Conservation (phyloP, 2,113 vertebrate species). For the Callospermophilus lateralis region DNA sequence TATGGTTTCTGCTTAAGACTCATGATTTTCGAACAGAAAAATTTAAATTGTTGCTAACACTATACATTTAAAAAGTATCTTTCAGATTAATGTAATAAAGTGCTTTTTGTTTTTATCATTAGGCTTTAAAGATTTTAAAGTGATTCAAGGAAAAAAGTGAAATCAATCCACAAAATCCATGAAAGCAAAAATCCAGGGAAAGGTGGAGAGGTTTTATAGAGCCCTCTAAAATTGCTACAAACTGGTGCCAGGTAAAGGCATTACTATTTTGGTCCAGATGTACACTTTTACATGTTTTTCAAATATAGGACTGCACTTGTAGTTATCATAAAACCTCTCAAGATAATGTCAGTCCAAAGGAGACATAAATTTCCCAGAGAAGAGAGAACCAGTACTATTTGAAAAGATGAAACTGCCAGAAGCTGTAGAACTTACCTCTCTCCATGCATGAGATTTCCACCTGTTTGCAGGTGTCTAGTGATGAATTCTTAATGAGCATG, state of each 20-base stretch:
- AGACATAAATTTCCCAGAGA: conserved; percentile 5
- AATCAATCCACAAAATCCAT: background rate
- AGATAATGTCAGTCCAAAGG: background rate
- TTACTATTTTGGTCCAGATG: background rate
- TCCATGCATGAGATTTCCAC: background rate
- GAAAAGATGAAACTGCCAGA: background rate
- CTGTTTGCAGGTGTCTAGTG: background rate
- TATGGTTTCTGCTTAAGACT: background rate
- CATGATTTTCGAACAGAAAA: background rate
- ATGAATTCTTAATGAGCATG: background rate
- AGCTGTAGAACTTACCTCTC: background rate
- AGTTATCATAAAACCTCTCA: conserved; percentile 16
- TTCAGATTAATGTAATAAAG: background rate
- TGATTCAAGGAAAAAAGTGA: background rate
- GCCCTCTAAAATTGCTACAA: background rate
- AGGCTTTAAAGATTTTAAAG: background rate
- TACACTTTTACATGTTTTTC: background rate
- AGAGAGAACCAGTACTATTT: background rate
- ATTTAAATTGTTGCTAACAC: background rate
- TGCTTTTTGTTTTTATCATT: background rate
- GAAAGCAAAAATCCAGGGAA: background rate
- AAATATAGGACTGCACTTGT: background rate
- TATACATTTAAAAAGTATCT: background rate
- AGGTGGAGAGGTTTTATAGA: background rate
- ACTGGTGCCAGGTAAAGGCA: background rate